These are phyloP conservation scores for Andrena trimmerana DNA, from an alignment of 2,888 invertebrate genomes.

Conservation along the genomic window DNA sequence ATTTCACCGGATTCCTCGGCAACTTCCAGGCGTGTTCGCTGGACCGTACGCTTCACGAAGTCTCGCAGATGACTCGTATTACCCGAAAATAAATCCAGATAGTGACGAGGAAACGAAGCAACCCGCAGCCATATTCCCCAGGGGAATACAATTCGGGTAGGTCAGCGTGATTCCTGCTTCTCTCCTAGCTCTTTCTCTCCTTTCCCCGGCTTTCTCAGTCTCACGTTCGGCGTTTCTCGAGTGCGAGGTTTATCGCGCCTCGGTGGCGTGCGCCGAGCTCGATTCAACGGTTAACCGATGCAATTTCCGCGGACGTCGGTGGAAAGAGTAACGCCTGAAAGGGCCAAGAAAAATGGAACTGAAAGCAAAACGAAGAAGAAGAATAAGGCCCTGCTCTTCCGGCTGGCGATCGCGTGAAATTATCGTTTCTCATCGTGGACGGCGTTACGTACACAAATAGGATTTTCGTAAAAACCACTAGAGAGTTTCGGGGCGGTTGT, in stretches of 20 bases:
- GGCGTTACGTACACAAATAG: conserved; percentile 5
- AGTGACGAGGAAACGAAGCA: conserved; percentile 37
- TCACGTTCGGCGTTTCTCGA: conserved; percentile 3
- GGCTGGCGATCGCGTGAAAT: conserved; percentile 28
- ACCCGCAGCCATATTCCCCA: neutral
- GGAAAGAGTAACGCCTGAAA: conserved; percentile 52
- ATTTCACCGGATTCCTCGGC: neutral
- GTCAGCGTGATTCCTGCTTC: conserved; percentile 46
- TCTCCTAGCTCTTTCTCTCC: conserved; percentile 23
- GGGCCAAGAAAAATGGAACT: conserved; percentile 46
- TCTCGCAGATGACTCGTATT: conserved; percentile 19
- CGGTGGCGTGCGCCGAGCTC: conserved; percentile 50
- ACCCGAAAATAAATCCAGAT: conserved; percentile 37
- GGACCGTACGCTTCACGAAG: conserved; percentile 10
- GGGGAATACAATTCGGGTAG: conserved; percentile 39
- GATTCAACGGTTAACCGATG: conserved; percentile 60
- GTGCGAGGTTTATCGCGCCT: conserved; percentile 49
- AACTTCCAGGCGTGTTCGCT: neutral
- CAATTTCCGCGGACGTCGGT: conserved; percentile 61
- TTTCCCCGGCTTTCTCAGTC: neutral
- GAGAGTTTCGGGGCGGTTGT: conserved; percentile 1
- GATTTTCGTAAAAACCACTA: neutral
- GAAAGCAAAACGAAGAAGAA: conserved; percentile 4
- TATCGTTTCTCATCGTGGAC: conserved; percentile 24
- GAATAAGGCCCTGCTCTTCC: neutral